Conservation (phyloP, 2,113 vertebrate genomes). For the Anas platyrhynchos region DNA sequence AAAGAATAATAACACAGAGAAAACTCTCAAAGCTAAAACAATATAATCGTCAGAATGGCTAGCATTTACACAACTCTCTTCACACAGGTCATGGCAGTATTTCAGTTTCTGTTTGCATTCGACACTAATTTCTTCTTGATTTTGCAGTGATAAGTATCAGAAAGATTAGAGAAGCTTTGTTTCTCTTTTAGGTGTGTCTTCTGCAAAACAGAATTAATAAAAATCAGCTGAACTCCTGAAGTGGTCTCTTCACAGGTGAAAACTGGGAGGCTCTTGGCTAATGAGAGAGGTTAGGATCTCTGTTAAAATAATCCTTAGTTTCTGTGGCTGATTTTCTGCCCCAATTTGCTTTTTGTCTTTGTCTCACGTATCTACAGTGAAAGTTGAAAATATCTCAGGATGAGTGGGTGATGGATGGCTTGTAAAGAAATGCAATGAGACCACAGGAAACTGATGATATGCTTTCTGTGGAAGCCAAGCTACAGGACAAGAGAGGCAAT, state of each 20-base stretch:
- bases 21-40: not conserved
- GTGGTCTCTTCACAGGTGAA: not conserved
- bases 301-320: not conserved
- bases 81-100: not conserved
- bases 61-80: not conserved
- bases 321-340: constrained; percentile 25
- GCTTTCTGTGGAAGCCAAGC: constrained; percentile 32
- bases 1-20: not conserved
- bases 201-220: not conserved
- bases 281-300: not conserved
- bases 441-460: not conserved
- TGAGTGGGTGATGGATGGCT: constrained; percentile 12
- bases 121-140: not conserved
- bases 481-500: constrained; percentile 55
- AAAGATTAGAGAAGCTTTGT: not conserved
- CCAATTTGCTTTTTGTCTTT: not conserved
- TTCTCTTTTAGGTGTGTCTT: not conserved
- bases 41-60: not conserved
- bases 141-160: not conserved
- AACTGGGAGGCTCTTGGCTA: not conserved
- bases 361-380: not conserved
- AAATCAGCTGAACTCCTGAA: not conserved
- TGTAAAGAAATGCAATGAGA: constrained; percentile 15
- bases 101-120: not conserved
- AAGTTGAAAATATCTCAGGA: constrained; percentile 15